A percentile compares a stretch with the other conserved stretches of the same genome.
These are phyloP conservation scores for Dryobotodes eremita DNA, from an alignment of 2,888 invertebrate genomes.

Conservation along the genomic window DNA sequence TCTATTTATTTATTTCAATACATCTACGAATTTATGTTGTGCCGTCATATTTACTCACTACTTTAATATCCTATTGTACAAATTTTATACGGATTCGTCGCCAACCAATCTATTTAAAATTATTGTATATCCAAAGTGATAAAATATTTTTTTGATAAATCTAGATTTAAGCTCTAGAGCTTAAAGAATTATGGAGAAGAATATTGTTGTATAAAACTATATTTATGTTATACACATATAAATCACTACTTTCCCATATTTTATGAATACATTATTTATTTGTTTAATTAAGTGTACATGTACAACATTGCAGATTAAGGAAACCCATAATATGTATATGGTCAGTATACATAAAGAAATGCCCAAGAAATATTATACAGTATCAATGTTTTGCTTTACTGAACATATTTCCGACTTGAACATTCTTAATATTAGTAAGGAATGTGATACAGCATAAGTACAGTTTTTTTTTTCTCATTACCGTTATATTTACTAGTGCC, in stretches of 20 bases:
- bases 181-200: constrained; percentile 41
- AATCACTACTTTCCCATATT: constrained; percentile 62
- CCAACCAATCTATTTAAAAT: constrained; percentile 28
- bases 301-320: neutral
- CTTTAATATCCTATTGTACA: constrained; percentile 38
- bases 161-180: too few relatives aligned
- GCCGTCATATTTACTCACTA: constrained; percentile 52
- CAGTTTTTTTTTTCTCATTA: constrained; percentile 3
- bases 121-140: constrained; percentile 32
- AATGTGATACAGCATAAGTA: constrained; percentile 49
- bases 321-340: constrained; percentile 7
- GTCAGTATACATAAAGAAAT: constrained; percentile 29
- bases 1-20: constrained; percentile 35
- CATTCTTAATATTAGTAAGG: constrained; percentile 40
- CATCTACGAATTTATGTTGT: constrained; percentile 54
- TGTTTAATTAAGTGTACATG: neutral
- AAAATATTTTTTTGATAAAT: constrained; percentile 28
- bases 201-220: constrained; percentile 45
- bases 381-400: constrained; percentile 17
- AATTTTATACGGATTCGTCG: constrained; percentile 28
- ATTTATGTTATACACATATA: constrained; percentile 61
- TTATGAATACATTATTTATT: neutral
- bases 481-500: constrained; percentile 21
- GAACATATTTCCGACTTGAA: constrained; percentile 18
- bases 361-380: constrained; percentile 36